phyloP scores from a whole-genome alignment of 2,113 vertebrate species.

The Orientallactaga bullata region DNA sequence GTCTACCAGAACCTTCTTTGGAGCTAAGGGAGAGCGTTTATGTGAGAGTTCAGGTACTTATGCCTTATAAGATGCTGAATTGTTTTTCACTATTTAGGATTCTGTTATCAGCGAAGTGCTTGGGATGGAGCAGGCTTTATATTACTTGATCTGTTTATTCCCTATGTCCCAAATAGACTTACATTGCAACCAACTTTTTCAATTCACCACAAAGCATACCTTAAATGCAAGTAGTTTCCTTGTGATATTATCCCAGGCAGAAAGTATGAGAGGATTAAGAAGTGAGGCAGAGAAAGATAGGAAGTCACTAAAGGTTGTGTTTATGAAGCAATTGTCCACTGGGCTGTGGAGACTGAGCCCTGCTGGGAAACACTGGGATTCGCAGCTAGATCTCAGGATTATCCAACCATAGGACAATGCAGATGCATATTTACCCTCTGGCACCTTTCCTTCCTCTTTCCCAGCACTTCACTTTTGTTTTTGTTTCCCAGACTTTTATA shows the following conservation, averaged over 20 bases:
- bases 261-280: not conserved
- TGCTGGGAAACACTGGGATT: not conserved
- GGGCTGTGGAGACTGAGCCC: not conserved
- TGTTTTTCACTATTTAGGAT: not conserved
- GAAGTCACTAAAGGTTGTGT: not conserved
- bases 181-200: not conserved
- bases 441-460: not conserved
- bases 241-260: not conserved
- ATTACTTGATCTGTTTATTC: not conserved
- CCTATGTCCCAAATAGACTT: not conserved
- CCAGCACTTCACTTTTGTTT: not conserved
- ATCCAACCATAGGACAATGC: not conserved
- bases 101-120: not conserved
- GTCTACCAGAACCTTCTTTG: not conserved
- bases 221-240: not conserved
- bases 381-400: not conserved
- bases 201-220: not conserved
- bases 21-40: not conserved
- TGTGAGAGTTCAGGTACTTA: not conserved
- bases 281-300: not conserved
- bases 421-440: not conserved
- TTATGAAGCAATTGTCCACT: not conserved
- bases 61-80: fast-evolving
- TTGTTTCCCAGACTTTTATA: no score
- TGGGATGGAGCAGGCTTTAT: not conserved